These are phyloP conservation scores for Arctopsyche grandis DNA, from an alignment of 1,140 invertebrate genomes.

Conservation along the genomic window DNA sequence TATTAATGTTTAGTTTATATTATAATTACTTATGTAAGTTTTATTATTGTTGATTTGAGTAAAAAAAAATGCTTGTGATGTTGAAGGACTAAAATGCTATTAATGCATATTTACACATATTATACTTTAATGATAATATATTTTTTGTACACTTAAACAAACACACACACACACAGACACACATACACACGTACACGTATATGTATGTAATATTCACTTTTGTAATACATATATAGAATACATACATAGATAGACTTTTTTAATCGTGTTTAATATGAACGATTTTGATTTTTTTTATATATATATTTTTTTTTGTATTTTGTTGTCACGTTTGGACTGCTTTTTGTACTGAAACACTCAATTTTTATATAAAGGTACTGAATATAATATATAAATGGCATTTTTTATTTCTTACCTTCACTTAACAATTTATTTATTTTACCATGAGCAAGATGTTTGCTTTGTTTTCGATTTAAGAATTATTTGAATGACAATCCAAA, in stretches of 20 bases:
- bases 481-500: too few relatives aligned
- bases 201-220: background rate
- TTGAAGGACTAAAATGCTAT: background rate
- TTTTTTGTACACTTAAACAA: too few relatives aligned
- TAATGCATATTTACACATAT: background rate
- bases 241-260: background rate
- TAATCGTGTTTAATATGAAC: background rate
- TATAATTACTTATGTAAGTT: background rate
- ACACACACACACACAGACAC: background rate
- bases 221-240: background rate
- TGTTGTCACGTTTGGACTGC: slow-evolving; percentile 23
- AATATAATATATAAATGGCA: background rate
- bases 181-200: background rate
- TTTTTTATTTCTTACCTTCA: background rate
- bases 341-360: slow-evolving; percentile 27
- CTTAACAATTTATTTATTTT: background rate
- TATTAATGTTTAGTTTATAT: slow-evolving; percentile 35
- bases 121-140: too few relatives aligned
- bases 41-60: background rate
- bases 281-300: background rate
- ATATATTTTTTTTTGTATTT: background rate
- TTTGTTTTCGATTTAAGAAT: too few relatives aligned
- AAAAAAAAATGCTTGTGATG: background rate
- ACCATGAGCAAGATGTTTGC: too few relatives aligned
- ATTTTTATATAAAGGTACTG: slow-evolving; percentile 22